Evolutionary conservation across 1,140 invertebrate species (phyloP), one percentile per base, ranked within the genome.

Genomic region (Tribolium madens): DNA sequence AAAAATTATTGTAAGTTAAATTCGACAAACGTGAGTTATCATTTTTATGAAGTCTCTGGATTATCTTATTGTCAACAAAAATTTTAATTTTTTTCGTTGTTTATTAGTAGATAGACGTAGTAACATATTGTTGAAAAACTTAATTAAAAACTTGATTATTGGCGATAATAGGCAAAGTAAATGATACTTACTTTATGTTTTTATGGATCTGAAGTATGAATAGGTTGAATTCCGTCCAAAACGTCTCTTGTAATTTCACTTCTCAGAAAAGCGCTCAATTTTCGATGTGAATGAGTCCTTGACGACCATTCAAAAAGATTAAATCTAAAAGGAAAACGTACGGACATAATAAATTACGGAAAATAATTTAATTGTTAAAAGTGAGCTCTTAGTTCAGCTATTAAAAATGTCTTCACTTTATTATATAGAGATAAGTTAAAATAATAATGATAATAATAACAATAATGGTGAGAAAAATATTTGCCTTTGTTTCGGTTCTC

Each of bases 161-260:
- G 10, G 31, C 31, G 26, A 14, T 64, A 64, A 64, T 60, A 13
- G 21, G 26, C 5, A 15, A 64, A 31, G 31, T 33, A 64, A 64
- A 64, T 13, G 10, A 31, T 64, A 64, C 57, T 64, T 64, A 64
- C 57, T 33, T 31, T 64, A 4, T 42, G 57, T 64, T 21, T 26
- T 64, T 64, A 64, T 64, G 57, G 57, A 64, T 64, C 26, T 33
- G 57, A 33, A 31, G 57, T 64, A 33, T 64, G 57, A 64, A 64
- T 53, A 60, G 76, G 76, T 52, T 78, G 76, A 70, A 78, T 78
- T 26, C 76, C 76, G 52, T 74, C 76, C 31, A 78, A 75, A 60
- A 78, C 75, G 15, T 78, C 76, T 42, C 53, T 72, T 18, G 76
- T 53, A 21, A 60, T 72, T 50, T 21, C 60, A 26, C 46, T 71